Evolutionary conservation across 2,113 vertebrate genomes (phyloP).

Genomic region (Clarias magur): DNA sequence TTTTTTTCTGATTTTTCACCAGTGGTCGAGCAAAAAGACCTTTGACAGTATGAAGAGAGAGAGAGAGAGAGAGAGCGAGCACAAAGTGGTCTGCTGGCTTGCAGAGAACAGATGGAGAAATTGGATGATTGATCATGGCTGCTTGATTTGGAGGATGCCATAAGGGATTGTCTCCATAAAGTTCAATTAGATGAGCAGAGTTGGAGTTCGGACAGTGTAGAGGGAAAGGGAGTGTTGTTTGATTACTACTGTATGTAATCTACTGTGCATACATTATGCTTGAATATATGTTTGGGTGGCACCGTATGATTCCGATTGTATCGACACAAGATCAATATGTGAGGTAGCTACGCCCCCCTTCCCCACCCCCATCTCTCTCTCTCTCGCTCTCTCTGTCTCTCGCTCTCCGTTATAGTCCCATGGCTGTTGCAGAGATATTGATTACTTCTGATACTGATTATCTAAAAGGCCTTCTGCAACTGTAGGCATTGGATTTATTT

Average conservation of each 20-base stretch:
- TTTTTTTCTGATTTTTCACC: neutral
- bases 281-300: neutral
- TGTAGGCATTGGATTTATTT: conserved; percentile 78
- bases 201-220: neutral
- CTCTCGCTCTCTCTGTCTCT: conserved; percentile 8
- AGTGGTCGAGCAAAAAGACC: conserved; percentile 53
- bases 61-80: conserved; percentile 59
- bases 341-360: conserved; percentile 31
- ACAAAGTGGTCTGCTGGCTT: conserved; percentile 36
- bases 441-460: conserved; percentile 86
- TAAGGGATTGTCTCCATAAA: conserved; percentile 23
- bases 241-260: neutral
- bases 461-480: conserved; percentile 84
- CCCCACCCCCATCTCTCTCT: conserved; percentile 55
- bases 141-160: conserved; percentile 68
- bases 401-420: conserved; percentile 54
- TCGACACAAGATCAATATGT: neutral
- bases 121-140: conserved; percentile 71
- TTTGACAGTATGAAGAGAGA: conserved; percentile 63
- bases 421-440: conserved; percentile 79
- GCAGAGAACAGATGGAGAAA: conserved; percentile 56
- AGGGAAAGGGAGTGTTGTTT: neutral
- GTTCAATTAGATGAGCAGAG: neutral
- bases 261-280: neutral
- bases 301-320: neutral